These are phyloP conservation scores for Ceratina japonica DNA, from an alignment of 1,140 invertebrate species.

Conservation along the genomic window DNA sequence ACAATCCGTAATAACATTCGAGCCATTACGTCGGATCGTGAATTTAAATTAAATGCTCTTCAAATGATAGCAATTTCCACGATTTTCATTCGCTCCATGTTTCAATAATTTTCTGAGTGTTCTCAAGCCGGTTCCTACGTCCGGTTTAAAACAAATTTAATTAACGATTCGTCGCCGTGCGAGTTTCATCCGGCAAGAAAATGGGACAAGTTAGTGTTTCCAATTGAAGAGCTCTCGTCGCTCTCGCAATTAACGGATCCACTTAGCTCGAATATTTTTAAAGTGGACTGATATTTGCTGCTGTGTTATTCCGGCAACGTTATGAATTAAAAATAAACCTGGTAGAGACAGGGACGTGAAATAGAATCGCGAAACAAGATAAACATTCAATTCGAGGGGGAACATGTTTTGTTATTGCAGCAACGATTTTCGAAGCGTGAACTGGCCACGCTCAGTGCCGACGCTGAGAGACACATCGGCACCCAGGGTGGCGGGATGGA, in stretches of 20 bases:
- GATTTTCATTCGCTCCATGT: not conserved
- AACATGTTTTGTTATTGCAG: conserved; percentile 53
- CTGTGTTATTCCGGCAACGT: not conserved
- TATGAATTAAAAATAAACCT: not conserved
- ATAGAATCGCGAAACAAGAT: not conserved
- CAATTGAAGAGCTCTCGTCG: not conserved
- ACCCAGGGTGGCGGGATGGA: conserved; percentile 99
- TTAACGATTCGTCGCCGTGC: not conserved
- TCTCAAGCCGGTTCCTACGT: not conserved
- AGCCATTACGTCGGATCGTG: not conserved
- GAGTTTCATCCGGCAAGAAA: not conserved
- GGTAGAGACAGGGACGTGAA: too few relatives aligned
- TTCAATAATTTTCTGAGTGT: not conserved
- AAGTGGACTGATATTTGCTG: not conserved
- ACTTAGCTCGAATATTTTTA: not conserved
- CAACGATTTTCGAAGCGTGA: conserved; percentile 84
- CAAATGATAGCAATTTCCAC: too few relatives aligned
- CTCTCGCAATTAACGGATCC: not conserved
- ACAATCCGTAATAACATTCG: too few relatives aligned
- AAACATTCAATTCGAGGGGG: not conserved
- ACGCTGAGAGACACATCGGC: conserved; percentile 95
- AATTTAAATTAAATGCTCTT: too few relatives aligned
- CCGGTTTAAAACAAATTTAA: not conserved
- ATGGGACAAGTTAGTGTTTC: not conserved
- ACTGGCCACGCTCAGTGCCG: conserved; percentile 92